phyloP scores from a whole-genome alignment of 2,888 invertebrate genomes.

The Odontocerum albicorne region DNA sequence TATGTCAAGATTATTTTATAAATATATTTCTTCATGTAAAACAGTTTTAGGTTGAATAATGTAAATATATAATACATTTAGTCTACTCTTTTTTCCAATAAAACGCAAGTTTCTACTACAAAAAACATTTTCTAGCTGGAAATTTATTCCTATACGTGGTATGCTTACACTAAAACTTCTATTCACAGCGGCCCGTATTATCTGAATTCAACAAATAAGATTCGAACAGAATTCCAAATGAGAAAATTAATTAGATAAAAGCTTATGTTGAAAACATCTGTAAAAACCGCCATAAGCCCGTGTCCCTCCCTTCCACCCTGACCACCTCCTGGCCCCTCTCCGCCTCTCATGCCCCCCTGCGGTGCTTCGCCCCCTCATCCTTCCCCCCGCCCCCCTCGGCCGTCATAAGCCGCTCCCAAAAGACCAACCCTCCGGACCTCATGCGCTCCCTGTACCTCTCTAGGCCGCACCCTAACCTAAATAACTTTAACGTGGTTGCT shows the following conservation, averaged over 20 bases:
- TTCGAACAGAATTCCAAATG: too few relatives aligned
- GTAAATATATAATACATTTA: too few relatives aligned
- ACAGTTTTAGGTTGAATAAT: too few relatives aligned
- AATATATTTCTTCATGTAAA: too few relatives aligned
- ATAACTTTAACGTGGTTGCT: conserved; percentile 6
- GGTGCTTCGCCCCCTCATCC: background rate
- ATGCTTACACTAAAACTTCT: too few relatives aligned
- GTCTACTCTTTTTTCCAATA: too few relatives aligned
- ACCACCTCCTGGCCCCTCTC: conserved; percentile 1
- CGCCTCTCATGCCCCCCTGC: background rate
- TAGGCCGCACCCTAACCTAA: conserved; percentile 14
- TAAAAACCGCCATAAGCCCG: conserved; percentile 5
- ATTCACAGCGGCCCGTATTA: too few relatives aligned
- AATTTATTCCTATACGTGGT: too few relatives aligned
- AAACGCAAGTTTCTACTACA: too few relatives aligned
- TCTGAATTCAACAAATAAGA: too few relatives aligned
- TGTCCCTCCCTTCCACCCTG: background rate
- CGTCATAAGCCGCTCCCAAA: conserved; percentile 11
- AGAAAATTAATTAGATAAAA: conserved; percentile 1
- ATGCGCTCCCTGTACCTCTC: conserved; percentile 8
- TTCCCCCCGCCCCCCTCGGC: background rate
- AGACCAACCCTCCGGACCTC: background rate
- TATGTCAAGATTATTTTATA: too few relatives aligned
- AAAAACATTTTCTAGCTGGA: too few relatives aligned
- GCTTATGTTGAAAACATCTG: conserved; percentile 11